phyloP scores from a whole-genome alignment of 1,140 invertebrate species.

The Pseudobourletiella spinata region DNA sequence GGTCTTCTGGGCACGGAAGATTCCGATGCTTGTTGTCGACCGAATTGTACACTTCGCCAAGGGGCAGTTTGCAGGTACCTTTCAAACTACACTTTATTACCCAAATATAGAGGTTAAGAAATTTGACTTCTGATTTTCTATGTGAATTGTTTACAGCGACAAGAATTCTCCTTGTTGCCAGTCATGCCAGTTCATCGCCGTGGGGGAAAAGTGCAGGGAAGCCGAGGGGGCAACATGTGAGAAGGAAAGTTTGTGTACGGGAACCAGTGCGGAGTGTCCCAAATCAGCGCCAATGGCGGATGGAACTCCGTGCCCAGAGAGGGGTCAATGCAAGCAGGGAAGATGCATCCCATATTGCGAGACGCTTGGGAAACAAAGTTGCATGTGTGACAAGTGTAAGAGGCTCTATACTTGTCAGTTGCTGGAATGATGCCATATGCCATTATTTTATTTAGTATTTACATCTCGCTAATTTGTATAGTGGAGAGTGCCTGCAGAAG shows the following conservation, averaged over 20 bases:
- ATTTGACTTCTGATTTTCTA: too few species aligned
- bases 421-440: too few species aligned
- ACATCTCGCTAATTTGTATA: too few species aligned
- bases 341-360: constrained; percentile 88
- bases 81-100: too few species aligned
- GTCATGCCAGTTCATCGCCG: constrained; percentile 72
- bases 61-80: constrained; percentile 70
- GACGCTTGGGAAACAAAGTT: constrained; percentile 79
- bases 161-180: constrained; percentile 91
- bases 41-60: constrained; percentile 77
- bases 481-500: constrained; percentile 75
- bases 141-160: too few species aligned
- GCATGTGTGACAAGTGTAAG: constrained; percentile 87
- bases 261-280: constrained; percentile 60
- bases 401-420: constrained; percentile 16
- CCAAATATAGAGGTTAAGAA: not conserved
- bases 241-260: constrained; percentile 55
- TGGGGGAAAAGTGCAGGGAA: constrained; percentile 65
- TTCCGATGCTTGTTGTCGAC: constrained; percentile 83
- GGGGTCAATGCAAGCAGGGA: constrained; percentile 72
- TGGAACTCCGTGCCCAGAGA: constrained; percentile 74
- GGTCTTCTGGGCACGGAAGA: constrained; percentile 85
- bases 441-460: too few species aligned
- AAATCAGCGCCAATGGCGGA: constrained; percentile 77
- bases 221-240: constrained; percentile 82